These are phyloP conservation scores for Eupeodes latifasciatus DNA, from an alignment of 2,888 invertebrate species.

Conservation along the genomic window DNA sequence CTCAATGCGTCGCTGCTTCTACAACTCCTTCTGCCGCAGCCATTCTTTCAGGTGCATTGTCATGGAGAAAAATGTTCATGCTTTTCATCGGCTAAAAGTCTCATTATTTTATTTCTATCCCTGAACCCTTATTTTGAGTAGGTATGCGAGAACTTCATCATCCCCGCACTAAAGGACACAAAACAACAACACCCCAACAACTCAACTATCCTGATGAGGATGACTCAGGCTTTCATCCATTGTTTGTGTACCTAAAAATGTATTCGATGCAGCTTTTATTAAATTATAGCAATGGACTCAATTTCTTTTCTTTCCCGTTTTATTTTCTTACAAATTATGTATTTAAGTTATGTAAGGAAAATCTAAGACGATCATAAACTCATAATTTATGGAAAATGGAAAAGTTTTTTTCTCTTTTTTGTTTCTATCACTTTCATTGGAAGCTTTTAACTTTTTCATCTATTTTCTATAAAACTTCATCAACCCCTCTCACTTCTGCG, in stretches of 20 bases:
- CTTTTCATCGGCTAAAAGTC: conserved; percentile 31
- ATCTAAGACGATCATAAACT: conserved; percentile 36
- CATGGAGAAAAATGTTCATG: conserved; percentile 29
- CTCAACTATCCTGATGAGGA: not conserved
- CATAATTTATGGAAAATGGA: conserved; percentile 53
- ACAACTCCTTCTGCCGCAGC: not conserved
- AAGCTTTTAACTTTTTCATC: conserved; percentile 7
- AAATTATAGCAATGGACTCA: conserved; percentile 28
- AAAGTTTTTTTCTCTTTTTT: conserved; percentile 19
- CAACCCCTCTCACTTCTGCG: not conserved
- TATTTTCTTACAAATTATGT: conserved; percentile 34
- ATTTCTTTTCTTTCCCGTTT: not conserved
- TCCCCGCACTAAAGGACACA: conserved; percentile 22
- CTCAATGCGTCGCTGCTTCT: not conserved
- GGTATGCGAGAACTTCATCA: conserved; percentile 19
- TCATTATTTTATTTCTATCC: conserved; percentile 41
- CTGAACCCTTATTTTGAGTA: not conserved
- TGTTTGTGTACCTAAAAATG: conserved; percentile 1
- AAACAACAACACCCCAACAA: conserved; percentile 5
- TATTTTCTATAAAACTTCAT: not conserved
- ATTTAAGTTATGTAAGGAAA: conserved; percentile 45
- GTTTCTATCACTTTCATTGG: conserved; percentile 13
- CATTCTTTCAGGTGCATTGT: conserved; percentile 40
- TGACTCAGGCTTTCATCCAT: conserved; percentile 29
- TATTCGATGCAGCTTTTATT: conserved; percentile 51